Base-by-base conservation (phyloP, 92 coral and sea anemone species). In the Nematostella vectensis region DNA sequence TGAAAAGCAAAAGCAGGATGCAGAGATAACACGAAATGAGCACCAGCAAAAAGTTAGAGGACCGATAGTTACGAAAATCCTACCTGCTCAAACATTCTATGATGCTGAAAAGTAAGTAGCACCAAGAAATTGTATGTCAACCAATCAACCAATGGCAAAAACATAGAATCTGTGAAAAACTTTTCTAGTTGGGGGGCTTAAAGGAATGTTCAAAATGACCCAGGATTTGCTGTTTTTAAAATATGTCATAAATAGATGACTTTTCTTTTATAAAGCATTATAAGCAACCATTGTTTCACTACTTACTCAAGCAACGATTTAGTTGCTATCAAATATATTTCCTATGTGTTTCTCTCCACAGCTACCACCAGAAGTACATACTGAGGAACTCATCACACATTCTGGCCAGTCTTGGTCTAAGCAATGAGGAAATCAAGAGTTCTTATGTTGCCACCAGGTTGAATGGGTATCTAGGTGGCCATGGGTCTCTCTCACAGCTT, bases 91-190 rank as follows among this genome's bases (percentile, higher is more conserved):
- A 21, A 74, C 74, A 8, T 91, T 91, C 65, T 91, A 91, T 71
- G 98, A 78, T 71, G 98, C 98, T 26, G 98, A 91, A 61, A 88
- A 86, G 98, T 91, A 75, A 58, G 98, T 75, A 12, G 0, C 42
- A 36, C 42, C 8, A 36, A 36, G 8, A 36, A 36, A 36, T 36
- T 36, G 42, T 8, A 36, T 8, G n/a, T n/a, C n/a, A n/a, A n/a
- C n/a, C n/a, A n/a, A n/a, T n/a, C n/a, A n/a, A n/a, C n/a, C n/a
- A n/a, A n/a, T n/a, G n/a, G n/a, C n/a, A n/a, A n/a, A n/a, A n/a
- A n/a, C n/a, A n/a, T 11, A n/a, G n/a, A n/a, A 19, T 11, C 2
- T 21, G 58, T 20, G 19, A 52, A 29, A 54, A 54, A 12, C 18
- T n/a, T 43, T 2, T 12, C 30, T 0, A 24, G 2, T 16, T 25